Percentiles rank a stretch among this genome's conserved stretches.
Conservation (phyloP, 2,113 vertebrate genomes). For the Nesoenas mayeri region DNA sequence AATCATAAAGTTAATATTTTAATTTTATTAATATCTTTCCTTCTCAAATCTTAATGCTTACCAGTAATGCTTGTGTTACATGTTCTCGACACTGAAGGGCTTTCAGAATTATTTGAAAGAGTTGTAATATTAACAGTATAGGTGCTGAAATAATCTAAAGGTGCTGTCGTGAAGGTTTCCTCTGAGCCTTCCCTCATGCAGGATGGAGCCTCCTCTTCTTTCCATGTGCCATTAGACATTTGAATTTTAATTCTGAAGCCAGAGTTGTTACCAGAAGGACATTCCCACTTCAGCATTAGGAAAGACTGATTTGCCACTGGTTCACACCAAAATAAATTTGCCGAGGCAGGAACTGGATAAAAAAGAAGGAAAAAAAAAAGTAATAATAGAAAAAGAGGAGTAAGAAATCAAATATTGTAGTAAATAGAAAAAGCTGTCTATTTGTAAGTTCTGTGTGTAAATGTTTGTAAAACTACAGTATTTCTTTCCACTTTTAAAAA, state of each 20-base stretch:
- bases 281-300: constrained; percentile 77
- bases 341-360: constrained; percentile 67
- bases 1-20: neutral
- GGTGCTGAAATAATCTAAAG: constrained; percentile 70
- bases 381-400: neutral
- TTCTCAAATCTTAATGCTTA: constrained; percentile 50
- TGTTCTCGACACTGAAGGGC: neutral
- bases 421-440: neutral
- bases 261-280: constrained; percentile 63
- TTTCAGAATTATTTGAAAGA: constrained; percentile 63
- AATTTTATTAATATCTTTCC: neutral
- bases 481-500: neutral
- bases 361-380: neutral
- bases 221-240: neutral
- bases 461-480: neutral
- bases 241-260: constrained; percentile 64
- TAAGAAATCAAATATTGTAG: neutral
- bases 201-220: accelerated
- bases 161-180: neutral
- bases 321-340: constrained; percentile 61
- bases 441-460: neutral
- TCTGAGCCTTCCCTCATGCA: neutral
- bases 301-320: constrained; percentile 41
- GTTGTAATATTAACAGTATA: constrained; percentile 78
- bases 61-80: constrained; percentile 83